Evolutionary conservation across 2,113 vertebrate genomes (phyloP).

Genomic region (Tetraodon nigroviridis): DNA sequence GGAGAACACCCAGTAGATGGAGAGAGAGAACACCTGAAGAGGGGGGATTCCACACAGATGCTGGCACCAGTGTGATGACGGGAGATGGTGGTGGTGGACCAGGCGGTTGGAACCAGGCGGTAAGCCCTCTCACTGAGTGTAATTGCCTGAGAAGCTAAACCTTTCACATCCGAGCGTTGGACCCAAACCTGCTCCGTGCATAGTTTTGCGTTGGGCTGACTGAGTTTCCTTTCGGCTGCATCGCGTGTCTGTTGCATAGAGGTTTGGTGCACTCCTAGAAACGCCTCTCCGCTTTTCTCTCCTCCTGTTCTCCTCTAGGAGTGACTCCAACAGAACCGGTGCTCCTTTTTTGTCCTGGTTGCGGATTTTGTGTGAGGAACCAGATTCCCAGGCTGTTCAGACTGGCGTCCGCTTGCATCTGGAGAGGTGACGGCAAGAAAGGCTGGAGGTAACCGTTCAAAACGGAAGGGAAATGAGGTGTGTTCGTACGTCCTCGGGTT

Average conservation of each 20-base stretch:
- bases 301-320: constrained; percentile 33
- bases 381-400: constrained; percentile 32
- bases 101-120: constrained; percentile 35
- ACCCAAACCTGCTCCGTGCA: constrained; percentile 64
- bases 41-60: constrained; percentile 19
- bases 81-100: constrained; percentile 24
- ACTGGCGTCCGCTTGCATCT: constrained; percentile 51
- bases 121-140: constrained; percentile 59
- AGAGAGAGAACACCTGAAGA: constrained; percentile 35
- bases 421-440: constrained; percentile 33
- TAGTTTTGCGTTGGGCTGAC: constrained; percentile 69
- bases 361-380: constrained; percentile 15
- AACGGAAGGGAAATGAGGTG: constrained; percentile 18
- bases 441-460: neutral
- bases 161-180: constrained; percentile 55
- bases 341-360: constrained; percentile 11
- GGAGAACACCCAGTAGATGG: constrained; percentile 58
- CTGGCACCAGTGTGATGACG: constrained; percentile 5
- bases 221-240: constrained; percentile 50
- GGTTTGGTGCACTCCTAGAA: constrained; percentile 67
- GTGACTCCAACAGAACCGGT: constrained; percentile 62
- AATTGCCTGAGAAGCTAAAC: constrained; percentile 72
- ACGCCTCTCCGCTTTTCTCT: constrained; percentile 1
- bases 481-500: constrained; percentile 14
- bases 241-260: constrained; percentile 72